A percentile compares a stretch with the other conserved stretches of the same genome.
phyloP scores from a whole-genome alignment of 1,140 invertebrate genomes.

The Latrodectus geometricus region DNA sequence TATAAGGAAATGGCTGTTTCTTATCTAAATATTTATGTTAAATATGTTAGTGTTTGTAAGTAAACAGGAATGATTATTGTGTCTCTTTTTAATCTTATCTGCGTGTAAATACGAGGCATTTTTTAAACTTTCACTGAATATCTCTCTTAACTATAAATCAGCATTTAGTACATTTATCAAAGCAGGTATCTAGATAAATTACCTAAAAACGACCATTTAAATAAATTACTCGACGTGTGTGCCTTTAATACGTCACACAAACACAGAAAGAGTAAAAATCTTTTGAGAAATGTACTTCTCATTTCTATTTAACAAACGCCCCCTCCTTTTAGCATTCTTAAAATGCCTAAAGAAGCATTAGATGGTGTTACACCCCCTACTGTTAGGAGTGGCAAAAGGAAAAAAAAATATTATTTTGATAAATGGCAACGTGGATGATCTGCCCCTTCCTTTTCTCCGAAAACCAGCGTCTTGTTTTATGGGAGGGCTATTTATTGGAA shows the following conservation, averaged over 20 bases:
- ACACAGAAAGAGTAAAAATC: not conserved
- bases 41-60: no score
- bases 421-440: slow-evolving; percentile 14
- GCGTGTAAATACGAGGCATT: no score
- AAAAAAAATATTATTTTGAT: slow-evolving; percentile 48
- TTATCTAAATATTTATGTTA: no score
- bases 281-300: not conserved
- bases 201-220: slow-evolving; percentile 11
- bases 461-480: slow-evolving; percentile 46
- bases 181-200: no score
- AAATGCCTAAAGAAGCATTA: slow-evolving; percentile 2
- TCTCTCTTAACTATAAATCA: no score
- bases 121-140: no score
- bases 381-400: not conserved
- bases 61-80: no score
- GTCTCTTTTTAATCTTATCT: no score
- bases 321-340: slow-evolving; percentile 6
- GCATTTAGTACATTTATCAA: no score
- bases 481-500: slow-evolving; percentile 53
- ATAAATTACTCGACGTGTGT: slow-evolving; percentile 35
- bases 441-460: not conserved
- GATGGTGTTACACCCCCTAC: not conserved
- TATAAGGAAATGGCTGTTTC: no score
- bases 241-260: slow-evolving; percentile 7
- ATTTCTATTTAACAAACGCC: not conserved